Evolutionary conservation across 2,888 invertebrate species (phyloP), one percentile per base, ranked within the genome.

Genomic region (Camponotus fellah): DNA sequence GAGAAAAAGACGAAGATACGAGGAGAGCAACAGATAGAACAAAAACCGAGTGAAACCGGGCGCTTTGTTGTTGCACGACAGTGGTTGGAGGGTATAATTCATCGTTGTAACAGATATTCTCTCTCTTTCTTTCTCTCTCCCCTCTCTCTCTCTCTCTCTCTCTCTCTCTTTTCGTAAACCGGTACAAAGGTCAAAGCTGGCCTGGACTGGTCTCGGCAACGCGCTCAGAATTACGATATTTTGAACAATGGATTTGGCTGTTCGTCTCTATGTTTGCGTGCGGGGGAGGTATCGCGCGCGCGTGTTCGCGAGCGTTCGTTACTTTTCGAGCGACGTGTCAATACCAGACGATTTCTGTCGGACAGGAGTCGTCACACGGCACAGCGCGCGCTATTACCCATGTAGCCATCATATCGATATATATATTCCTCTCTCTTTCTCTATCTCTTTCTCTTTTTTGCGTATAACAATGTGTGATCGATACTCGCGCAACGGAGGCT

Each of bases 101-200:
- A 92, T 89, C 89, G 91, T 91, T 92, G 92, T 90, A 91, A 88
- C 88, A 90, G 92, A 93, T 43, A 43, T 17, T 17, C 53, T 53
- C 53, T n/a, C 49, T 8, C 49, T 6, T n/a, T n/a, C 17, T 17
- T 2, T 1, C 49, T 17, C 49, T 17, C 17, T 17, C 46, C 1
- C 1, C 49, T n/a, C 49, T 8, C 49, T 8, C 49, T 53, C 49
- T n/a, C 17, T 49, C 8, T 17, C 49, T 53, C 53, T 53, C 8
- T n/a, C n/a, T 53, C 93, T 92, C 91, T 14, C 14, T 46, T 12
- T 3, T 46, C 91, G 91, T 92, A 91, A 88, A 83, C 86, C 84
- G 87, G 89, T 86, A 92, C 92, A 93, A 92, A 93, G 93, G 92
- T 92, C 93, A 93, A 93, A 93, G 93, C 93, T 87, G 79, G 76